Percentiles rank a stretch among this genome's conserved stretches.
phyloP scores from a whole-genome alignment of 1,140 invertebrate species.

The Ruditapes philippinarum region DNA sequence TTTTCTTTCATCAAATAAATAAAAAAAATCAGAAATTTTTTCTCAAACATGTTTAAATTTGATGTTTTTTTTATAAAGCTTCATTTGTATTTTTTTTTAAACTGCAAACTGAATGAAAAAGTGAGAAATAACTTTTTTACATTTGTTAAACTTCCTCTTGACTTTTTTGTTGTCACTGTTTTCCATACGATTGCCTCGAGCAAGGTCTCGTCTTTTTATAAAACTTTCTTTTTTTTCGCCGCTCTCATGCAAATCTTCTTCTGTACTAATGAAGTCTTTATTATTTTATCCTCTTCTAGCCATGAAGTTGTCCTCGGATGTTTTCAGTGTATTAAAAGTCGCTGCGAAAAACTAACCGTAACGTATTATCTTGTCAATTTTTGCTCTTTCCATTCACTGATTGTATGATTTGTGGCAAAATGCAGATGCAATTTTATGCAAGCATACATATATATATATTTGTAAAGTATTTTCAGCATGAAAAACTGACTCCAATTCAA shows the following conservation, averaged over 20 bases:
- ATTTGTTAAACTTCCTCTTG: not conserved
- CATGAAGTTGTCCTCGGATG: not conserved
- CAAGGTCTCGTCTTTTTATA: not conserved
- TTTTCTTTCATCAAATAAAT: no score
- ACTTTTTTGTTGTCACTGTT: not conserved
- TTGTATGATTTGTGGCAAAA: no score
- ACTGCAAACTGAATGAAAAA: not conserved
- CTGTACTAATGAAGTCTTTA: not conserved
- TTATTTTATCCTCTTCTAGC: not conserved
- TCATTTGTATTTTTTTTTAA: not conserved
- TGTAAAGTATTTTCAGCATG: no score
- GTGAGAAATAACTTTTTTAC: slow-evolving; percentile 14
- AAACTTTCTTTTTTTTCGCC: slow-evolving; percentile 1
- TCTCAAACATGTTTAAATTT: no score
- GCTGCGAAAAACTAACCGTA: not conserved
- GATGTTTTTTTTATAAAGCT: no score
- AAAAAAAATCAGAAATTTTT: no score
- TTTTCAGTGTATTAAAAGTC: not conserved
- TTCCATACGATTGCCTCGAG: not conserved
- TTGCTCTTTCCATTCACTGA: no score
- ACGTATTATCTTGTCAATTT: no score
- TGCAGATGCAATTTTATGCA: no score
- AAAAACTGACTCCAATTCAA: no score
- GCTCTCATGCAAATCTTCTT: slow-evolving; percentile 6
- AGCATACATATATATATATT: no score